Evolutionary conservation across 2,888 invertebrate species (phyloP).

Genomic region (Helobdella robusta): DNA sequence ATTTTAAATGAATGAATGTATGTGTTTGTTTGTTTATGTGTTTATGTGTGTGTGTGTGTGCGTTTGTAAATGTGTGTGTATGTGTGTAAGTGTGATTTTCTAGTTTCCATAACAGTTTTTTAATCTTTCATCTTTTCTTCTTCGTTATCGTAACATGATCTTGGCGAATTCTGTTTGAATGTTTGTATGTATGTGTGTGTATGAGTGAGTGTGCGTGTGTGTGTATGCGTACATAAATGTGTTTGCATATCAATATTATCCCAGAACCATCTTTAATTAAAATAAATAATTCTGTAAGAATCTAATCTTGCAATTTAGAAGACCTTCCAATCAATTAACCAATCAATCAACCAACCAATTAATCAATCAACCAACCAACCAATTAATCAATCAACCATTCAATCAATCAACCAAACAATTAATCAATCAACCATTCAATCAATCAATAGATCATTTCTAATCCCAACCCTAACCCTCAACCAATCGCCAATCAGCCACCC

Average conservation of each 20-base stretch:
- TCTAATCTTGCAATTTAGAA: neutral
- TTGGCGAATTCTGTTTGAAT: conserved; percentile 9
- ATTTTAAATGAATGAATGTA: neutral
- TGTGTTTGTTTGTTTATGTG: neutral
- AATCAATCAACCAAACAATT: too few relatives aligned
- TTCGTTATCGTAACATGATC: conserved; percentile 5
- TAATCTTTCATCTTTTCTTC: neutral
- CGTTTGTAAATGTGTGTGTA: neutral
- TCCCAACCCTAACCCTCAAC: too few relatives aligned
- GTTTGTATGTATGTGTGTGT: too few relatives aligned
- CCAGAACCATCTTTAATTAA: conserved; percentile 12
- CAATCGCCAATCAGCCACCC: too few relatives aligned
- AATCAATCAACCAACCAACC: too few relatives aligned
- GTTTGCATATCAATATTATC: neutral
- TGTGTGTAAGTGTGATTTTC: neutral
- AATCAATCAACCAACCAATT: too few relatives aligned
- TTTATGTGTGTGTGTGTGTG: neutral
- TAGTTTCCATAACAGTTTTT: neutral
- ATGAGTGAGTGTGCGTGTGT: too few relatives aligned
- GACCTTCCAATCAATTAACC: too few relatives aligned
- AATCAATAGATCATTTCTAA: too few relatives aligned
- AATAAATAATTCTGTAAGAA: too few relatives aligned
- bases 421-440: too few relatives aligned
- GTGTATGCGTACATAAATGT: neutral
- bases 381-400: too few relatives aligned